Percentiles rank a stretch among this genome's conserved stretches.
phyloP scores from a whole-genome alignment of 2,113 vertebrate species.

The Isurus oxyrinchus region DNA sequence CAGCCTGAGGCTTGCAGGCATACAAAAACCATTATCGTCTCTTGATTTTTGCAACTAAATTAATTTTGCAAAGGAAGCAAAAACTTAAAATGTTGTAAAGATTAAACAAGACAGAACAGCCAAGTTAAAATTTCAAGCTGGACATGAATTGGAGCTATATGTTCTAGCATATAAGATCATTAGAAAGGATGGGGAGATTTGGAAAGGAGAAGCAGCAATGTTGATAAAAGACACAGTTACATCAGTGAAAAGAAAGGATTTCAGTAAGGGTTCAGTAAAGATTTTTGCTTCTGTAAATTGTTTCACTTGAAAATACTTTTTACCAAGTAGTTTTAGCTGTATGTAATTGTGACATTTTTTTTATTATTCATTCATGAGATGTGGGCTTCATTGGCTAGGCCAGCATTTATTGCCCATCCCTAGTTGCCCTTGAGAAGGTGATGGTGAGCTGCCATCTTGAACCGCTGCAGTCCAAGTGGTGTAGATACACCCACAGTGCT shows the following conservation, averaged over 20 bases:
- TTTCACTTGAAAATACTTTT: neutral
- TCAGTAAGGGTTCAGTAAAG: no score
- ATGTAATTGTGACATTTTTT: neutral
- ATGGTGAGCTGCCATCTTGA: no score
- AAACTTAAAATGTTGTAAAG: neutral
- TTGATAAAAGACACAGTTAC: no score
- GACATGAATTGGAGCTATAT: neutral
- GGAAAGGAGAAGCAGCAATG: neutral
- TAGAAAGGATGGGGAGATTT: neutral
- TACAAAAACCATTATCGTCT: neutral
- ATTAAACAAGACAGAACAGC: neutral
- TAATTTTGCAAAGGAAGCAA: neutral
- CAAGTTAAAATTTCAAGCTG: no score
- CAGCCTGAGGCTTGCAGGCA: neutral
- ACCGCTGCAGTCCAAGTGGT: no score
- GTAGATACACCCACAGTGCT: no score
- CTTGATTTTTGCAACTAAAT: neutral
- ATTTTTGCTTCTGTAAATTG: neutral
- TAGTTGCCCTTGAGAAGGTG: no score
- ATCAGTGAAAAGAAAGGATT: no score
- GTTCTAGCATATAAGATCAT: neutral
- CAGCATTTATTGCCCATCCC: no score
- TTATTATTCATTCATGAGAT: no score
- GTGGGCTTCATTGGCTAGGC: no score
- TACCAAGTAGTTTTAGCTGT: neutral